Conservation (phyloP, 2,113 vertebrate species). For the Mesitornis unicolor region DNA sequence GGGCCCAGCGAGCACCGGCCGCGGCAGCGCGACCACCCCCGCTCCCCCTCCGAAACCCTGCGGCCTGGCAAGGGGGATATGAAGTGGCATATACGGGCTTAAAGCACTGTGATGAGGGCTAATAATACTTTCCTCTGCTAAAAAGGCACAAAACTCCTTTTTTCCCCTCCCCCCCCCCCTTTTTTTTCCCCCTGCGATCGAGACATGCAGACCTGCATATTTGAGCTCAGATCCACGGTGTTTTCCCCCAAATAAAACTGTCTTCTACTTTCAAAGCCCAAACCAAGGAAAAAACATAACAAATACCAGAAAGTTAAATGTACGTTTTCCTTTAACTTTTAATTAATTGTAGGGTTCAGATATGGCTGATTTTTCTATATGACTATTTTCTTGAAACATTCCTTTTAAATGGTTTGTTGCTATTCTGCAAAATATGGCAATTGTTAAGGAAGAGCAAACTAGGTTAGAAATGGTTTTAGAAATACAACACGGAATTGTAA, state of each 20-base stretch:
- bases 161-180: too few relatives aligned
- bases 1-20: too few relatives aligned
- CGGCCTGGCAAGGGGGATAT: not conserved
- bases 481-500: not conserved
- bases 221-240: not conserved
- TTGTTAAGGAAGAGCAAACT: not conserved
- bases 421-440: not conserved
- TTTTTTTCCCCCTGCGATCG: not conserved
- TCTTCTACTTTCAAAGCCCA: not conserved
- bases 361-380: not conserved
- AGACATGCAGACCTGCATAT: fast-evolving
- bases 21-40: too few relatives aligned
- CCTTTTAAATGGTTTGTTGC: not conserved
- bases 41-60: not conserved
- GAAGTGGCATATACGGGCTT: not conserved
- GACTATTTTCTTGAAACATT: not conserved
- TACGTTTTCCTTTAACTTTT: fast-evolving
- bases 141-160: not conserved
- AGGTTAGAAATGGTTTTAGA: not conserved
- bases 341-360: not conserved
- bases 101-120: not conserved
- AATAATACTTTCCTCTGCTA: not conserved
- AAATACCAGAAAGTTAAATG: not conserved
- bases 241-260: not conserved
- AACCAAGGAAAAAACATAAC: not conserved